Evolutionary conservation across 2,797 vertebrate genomes (phyloP).

Genomic region (Ceryle rudis): DNA sequence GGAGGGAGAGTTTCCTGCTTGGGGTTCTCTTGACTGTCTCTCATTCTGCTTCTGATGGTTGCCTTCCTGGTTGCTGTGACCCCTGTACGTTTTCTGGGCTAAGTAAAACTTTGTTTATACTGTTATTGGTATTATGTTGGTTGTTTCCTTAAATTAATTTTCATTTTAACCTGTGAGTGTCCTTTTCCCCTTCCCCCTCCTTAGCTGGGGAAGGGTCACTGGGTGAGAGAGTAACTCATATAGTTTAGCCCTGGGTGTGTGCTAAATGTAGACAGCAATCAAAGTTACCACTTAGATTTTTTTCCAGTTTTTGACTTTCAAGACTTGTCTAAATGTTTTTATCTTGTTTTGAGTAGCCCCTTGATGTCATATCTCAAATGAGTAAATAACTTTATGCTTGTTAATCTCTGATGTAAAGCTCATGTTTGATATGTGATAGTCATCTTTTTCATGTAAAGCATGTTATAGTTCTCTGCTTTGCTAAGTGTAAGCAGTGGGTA

Average conservation of each 20-base stretch:
- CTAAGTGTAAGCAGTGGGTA: background rate
- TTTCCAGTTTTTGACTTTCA: slow-evolving; percentile 12
- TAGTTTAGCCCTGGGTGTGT: background rate
- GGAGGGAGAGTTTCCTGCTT: too few species aligned
- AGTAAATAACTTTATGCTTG: background rate
- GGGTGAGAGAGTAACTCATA: background rate
- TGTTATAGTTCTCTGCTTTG: background rate
- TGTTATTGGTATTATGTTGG: background rate
- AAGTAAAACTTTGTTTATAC: background rate
- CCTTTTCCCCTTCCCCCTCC: background rate
- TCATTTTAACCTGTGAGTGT: background rate
- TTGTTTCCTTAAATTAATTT: background rate
- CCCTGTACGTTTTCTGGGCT: background rate
- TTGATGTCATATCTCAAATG: background rate
- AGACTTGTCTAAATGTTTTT: background rate
- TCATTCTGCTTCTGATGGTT: background rate
- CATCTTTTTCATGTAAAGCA: background rate
- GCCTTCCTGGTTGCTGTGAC: background rate
- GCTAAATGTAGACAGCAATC: background rate
- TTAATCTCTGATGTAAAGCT: background rate
- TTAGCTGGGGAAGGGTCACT: background rate
- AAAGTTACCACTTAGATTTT: slow-evolving; percentile 2
- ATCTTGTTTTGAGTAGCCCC: background rate
- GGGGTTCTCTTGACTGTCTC: background rate
- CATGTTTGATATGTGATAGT: background rate